phyloP scores from a whole-genome alignment of 2,113 vertebrate species.

The Triplophysa tibetana region DNA sequence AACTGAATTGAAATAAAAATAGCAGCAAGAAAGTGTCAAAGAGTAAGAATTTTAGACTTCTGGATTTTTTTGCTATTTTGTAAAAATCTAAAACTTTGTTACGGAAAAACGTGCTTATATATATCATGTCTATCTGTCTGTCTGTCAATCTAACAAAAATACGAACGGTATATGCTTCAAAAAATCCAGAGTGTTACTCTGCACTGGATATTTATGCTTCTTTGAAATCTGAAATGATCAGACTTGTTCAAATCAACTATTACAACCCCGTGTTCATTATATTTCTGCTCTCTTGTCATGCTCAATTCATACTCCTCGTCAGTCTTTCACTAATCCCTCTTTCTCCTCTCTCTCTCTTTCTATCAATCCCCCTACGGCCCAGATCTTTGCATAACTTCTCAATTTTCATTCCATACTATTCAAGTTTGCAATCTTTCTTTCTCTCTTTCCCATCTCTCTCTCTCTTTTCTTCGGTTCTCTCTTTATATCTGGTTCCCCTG shows the following conservation, averaged over 20 bases:
- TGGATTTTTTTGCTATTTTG: too few species aligned
- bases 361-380: slow-evolving; percentile 18
- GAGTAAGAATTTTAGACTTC: neutral
- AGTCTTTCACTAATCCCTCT: slow-evolving; percentile 4
- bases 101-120: too few species aligned
- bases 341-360: slow-evolving; percentile 17
- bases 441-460: slow-evolving; percentile 4
- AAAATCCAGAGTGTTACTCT: too few species aligned
- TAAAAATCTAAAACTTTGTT: too few species aligned
- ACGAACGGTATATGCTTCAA: too few species aligned
- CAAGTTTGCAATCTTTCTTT: slow-evolving; percentile 27
- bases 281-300: neutral
- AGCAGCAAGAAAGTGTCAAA: neutral
- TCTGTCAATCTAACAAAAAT: too few species aligned
- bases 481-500: slow-evolving; percentile 20
- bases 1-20: neutral
- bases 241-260: slow-evolving; percentile 4
- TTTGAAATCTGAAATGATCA: too few species aligned
- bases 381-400: slow-evolving; percentile 24
- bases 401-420: slow-evolving; percentile 36
- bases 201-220: too few species aligned
- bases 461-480: neutral
- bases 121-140: too few species aligned
- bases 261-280: neutral
- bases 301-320: neutral